Evolutionary conservation across 1,140 invertebrate genomes (phyloP), one percentile per base, ranked within the genome.

Genomic region (Drosophila dunni): DNA sequence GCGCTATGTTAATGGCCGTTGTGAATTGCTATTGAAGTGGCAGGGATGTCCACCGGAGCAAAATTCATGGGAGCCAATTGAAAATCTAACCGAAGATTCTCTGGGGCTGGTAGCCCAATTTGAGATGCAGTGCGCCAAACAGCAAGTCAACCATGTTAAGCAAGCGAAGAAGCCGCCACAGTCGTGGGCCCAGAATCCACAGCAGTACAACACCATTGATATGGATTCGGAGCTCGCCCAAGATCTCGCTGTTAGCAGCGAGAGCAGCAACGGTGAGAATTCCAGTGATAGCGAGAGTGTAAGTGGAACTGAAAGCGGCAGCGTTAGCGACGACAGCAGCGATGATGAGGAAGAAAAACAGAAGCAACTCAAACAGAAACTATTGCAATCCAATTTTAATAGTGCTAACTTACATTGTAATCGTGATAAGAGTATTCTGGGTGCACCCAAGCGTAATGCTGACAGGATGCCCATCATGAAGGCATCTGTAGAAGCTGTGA

Each of bases 1-100:
- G 8, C 75, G 81, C 6, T 81, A 58, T 10, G 33, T 11, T 1
- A 7, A 40, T 34, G 74, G 74, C 0, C 78, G 66, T 1, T 38
- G 63, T 2, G 66, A 85, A 8, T 17, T 71, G 1, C 24, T 51
- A 5, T 10, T 81, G 0, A 78, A 85, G 13, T 85, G 81, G 81
- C 0, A 34, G 4, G 69, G 46, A 7, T 86, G 58, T 15, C 17
- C 63, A 0, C 0, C 13, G 0, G 15, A 70, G 7, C n/a, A 71
- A 1, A 68, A 15, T n/a, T 78, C 78, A 7, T 85, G 81, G 81
- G 81, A 81, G 46, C 75, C 81, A 9, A 38, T 71, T 6, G 66
- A 85, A 9, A 81, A 71, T 7, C 13, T 74, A 1, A 29, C 50
- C n/a, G 61, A 46, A 7, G 61, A 75, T 5, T 71, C 69, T 17